Base-by-base conservation (phyloP, 2,113 vertebrate species). In the Gadus macrocephalus region DNA sequence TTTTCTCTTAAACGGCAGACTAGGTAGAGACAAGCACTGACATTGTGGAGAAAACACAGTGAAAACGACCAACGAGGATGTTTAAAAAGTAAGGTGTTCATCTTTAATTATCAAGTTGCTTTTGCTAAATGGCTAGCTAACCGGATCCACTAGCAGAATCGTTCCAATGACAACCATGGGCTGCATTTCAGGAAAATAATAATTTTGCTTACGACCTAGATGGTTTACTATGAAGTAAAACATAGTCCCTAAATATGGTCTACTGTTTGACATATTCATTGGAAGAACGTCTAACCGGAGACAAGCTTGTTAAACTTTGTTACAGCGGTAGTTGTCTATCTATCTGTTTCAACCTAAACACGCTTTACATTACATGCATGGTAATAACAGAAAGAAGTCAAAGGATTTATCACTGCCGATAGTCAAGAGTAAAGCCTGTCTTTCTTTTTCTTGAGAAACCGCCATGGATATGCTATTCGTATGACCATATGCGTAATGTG, bases 81-180 rank as follows among this genome's bases (percentile, higher is more conserved):
- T 93, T 93, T 89, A 93, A 93, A 86, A 93, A 93, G 92, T 93
- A 88, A 56, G 38, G 5, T 69, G 2, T 62, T 61, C 25, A 27
- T 19, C 59, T 65, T 71, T 68, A 28, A 22, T 22, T 62, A 22
- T 62, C 11, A 15, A 27, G 61, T 22, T 27, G 20, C 22, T 27
- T 62, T 62, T 1, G 20, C 61, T 62, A 27, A 31, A n/a, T 5
- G 55, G 55, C 55, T 16, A 58, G 55, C 55, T 58, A 49, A 14
- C 42, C 42, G 8, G 42, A 35, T 35, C 31, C 31, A 35, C 31
- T 35, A 35, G 31, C 31, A 35, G 31, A 5, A 35, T 49, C 42
- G 42, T 14, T 49, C 42, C 42, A 49, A 49, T 49, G 42, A 49
- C n/a, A 58, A 58, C 9, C 9, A 58, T 58, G 15, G n/a, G n/a